phyloP scores from a whole-genome alignment of 2,888 invertebrate species.

The Oxycera nigricornis region DNA sequence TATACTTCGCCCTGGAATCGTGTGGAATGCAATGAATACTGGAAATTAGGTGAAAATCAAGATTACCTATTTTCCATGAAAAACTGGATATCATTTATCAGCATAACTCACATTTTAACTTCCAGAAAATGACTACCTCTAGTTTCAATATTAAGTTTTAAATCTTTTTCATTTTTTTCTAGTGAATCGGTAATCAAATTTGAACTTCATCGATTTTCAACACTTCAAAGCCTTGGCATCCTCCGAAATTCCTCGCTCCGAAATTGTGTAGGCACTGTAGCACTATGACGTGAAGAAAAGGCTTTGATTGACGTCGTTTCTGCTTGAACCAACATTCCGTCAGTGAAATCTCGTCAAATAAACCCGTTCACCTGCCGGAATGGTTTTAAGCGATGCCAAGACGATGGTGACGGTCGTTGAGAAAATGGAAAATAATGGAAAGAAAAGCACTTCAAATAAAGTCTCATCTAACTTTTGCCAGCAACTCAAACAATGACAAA shows the following conservation, averaged over 20 bases:
- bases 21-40: too few species aligned
- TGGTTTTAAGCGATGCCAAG: neutral
- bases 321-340: neutral
- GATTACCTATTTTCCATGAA: too few species aligned
- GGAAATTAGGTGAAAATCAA: too few species aligned
- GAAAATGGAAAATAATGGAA: slow-evolving; percentile 41
- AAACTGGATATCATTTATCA: too few species aligned
- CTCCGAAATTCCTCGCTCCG: neutral
- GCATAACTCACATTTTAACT: too few species aligned
- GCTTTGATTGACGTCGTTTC: slow-evolving; percentile 41
- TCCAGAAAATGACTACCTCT: too few species aligned
- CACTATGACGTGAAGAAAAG: slow-evolving; percentile 19
- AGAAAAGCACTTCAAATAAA: slow-evolving; percentile 43
- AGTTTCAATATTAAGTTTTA: too few species aligned
- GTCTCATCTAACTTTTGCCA: slow-evolving; percentile 46
- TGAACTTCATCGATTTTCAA: too few species aligned
- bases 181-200: too few species aligned
- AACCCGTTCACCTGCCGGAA: slow-evolving; percentile 33
- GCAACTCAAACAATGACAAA: slow-evolving; percentile 43
- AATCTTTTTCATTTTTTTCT: too few species aligned
- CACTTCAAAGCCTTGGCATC: too few species aligned
- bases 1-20: too few species aligned
- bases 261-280: neutral
- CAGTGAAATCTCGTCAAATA: slow-evolving; percentile 29
- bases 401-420: neutral